Percentiles rank a stretch among this genome's conserved stretches.
These are phyloP conservation scores for Heliopora coerulea DNA, from an alignment of 92 coral and sea anemone genomes.

Conservation along the genomic window DNA sequence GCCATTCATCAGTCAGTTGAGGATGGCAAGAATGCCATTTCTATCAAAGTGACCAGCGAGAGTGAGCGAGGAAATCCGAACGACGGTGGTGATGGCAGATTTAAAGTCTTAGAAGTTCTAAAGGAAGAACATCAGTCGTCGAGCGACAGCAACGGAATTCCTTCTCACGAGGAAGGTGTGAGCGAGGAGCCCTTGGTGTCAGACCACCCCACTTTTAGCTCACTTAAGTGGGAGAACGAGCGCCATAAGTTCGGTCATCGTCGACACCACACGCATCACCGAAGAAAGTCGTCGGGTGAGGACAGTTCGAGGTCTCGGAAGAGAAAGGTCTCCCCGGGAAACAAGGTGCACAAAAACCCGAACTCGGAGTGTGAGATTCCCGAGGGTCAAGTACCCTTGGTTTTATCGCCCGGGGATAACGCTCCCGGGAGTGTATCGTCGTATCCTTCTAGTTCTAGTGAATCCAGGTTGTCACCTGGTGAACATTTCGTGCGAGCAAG, in stretches of 20 bases:
- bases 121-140: constrained; percentile 40
- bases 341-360: constrained; percentile 15
- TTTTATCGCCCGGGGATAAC: neutral
- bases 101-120: constrained; percentile 35
- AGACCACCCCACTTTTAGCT: constrained; percentile 11
- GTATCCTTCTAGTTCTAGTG: neutral
- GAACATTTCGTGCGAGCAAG: neutral
- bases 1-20: constrained; percentile 11
- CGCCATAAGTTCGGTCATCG: constrained; percentile 32
- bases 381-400: neutral
- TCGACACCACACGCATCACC: constrained; percentile 12
- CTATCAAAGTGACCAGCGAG: constrained; percentile 20
- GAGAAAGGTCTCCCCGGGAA: constrained; percentile 3
- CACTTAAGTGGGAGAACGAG: constrained; percentile 1
- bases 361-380: constrained; percentile 5
- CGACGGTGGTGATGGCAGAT: constrained; percentile 14
- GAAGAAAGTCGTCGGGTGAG: neutral
- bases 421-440: neutral
- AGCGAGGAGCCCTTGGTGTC: constrained; percentile 30
- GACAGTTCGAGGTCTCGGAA: constrained; percentile 3
- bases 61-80: neutral
- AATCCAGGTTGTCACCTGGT: neutral
- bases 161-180: constrained; percentile 23
- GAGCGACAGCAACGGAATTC: constrained; percentile 29
- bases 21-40: neutral